These are phyloP conservation scores for Drusus annulatus DNA, from an alignment of 1,140 invertebrate genomes.

Conservation along the genomic window DNA sequence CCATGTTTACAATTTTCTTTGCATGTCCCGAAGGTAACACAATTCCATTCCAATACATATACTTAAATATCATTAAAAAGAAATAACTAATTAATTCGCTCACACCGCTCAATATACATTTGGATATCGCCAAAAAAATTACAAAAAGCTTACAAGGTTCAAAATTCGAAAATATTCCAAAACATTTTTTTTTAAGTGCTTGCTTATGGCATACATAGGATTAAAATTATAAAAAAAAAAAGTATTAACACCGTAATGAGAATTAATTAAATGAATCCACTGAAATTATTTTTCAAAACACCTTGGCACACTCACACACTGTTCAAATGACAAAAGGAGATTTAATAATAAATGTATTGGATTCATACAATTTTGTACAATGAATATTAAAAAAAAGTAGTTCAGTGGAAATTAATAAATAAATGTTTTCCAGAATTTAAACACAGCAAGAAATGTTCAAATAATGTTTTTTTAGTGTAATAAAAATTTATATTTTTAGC, in stretches of 20 bases:
- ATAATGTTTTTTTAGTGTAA: too few relatives aligned
- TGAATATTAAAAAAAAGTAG: too few relatives aligned
- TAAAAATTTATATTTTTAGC: too few relatives aligned
- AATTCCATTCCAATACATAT: neutral
- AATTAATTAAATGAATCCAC: neutral
- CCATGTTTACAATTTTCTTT: conserved; percentile 50
- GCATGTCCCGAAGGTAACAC: conserved; percentile 27
- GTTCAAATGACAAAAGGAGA: too few relatives aligned
- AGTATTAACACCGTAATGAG: neutral
- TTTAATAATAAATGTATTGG: too few relatives aligned
- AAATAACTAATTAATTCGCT: conserved; percentile 10
- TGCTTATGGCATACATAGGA: neutral
- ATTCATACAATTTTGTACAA: too few relatives aligned
- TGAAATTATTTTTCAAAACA: too few relatives aligned
- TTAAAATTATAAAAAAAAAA: neutral
- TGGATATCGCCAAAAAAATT: too few relatives aligned
- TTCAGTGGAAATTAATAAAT: too few relatives aligned
- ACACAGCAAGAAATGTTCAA: too few relatives aligned
- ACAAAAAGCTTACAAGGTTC: neutral
- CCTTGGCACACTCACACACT: too few relatives aligned
- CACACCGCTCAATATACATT: neutral
- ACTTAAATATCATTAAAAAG: conserved; percentile 16
- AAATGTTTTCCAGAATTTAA: too few relatives aligned
- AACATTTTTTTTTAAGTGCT: conserved; percentile 22
- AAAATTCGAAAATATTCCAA: neutral